Base-by-base conservation (phyloP, 2,113 vertebrate genomes). In the Salvelinus fontinalis region DNA sequence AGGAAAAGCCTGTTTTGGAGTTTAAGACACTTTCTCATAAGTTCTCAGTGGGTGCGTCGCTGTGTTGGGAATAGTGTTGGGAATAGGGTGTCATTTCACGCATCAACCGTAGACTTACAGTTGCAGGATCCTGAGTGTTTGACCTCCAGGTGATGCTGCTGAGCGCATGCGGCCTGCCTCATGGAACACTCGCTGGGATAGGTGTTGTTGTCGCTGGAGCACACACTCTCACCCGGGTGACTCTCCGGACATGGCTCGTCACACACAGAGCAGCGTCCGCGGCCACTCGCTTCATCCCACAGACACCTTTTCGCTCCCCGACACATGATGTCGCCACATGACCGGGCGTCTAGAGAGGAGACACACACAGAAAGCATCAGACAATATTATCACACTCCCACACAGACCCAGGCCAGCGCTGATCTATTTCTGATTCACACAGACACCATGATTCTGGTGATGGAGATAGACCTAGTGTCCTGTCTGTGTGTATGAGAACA, bases 111-210 rank as follows among this genome's bases (percentile, higher is more conserved):
- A 83, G 92, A 96, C 96, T 96, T 96, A 97, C 96, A 96, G 91
- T 96, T 97, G 93, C 96, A 97, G 90, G 95, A 95, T 86, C 95
- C 95, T 0, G 94, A 87, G 82, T 97, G 95, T 89, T 96, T 97
- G 73, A 96, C 95, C 91, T 96, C 95, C 86, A 97, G 91, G 84
- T 95, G 91, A 81, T 94, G 86, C 22, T 95, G 95, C 75, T 91
- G 86, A 65, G 94, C 93, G 88, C 96, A 97, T 86, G 96, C 94
- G 8, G 95, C 94, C 74, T 93, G 93, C 82, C 94, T 94, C 95
- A 97, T 96, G 84, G 92, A 93, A 67, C 96, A 97, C 79, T 96
- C 95, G 24, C 94, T 97, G 73, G 93, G 94, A 1, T 97, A 96
- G 24, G 96, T 96, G 81, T 93, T 90, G 81, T 96, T 97, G 88